Conservation (phyloP, 2,888 invertebrate genomes). For the Latrodectus elegans region DNA sequence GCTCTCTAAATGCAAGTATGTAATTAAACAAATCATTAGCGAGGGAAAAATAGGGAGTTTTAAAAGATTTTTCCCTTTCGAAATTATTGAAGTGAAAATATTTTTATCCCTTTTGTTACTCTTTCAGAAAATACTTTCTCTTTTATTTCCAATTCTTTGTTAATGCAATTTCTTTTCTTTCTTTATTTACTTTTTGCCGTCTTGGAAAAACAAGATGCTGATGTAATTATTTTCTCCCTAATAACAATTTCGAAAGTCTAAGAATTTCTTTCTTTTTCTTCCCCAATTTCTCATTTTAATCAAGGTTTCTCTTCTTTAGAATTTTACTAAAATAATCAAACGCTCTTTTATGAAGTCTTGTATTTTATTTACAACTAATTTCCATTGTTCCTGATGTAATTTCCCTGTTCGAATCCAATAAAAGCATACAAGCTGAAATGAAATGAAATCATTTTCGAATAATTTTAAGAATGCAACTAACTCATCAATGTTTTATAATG, state of each 20-base stretch:
- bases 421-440: not conserved
- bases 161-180: conserved; percentile 27
- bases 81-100: conserved; percentile 54
- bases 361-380: conserved; percentile 35
- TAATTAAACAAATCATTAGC: conserved; percentile 68
- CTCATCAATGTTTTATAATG: conserved; percentile 14
- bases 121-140: conserved; percentile 13
- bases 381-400: conserved; percentile 32
- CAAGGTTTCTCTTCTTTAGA: not conserved
- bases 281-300: conserved; percentile 11
- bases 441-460: not conserved
- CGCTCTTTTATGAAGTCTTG: conserved; percentile 23
- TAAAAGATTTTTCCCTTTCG: conserved; percentile 57
- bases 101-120: conserved; percentile 13
- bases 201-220: conserved; percentile 31
- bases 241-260: conserved; percentile 44
- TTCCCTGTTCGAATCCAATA: conserved; percentile 10
- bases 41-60: conserved; percentile 52
- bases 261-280: conserved; percentile 1
- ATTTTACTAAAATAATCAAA: conserved; percentile 51
- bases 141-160: conserved; percentile 42
- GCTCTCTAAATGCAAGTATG: conserved; percentile 56
- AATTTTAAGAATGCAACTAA: conserved; percentile 4
- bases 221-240: conserved; percentile 61
- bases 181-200: conserved; percentile 22